These are phyloP conservation scores for Papilio protenor DNA, from an alignment of 2,888 invertebrate species.

Conservation along the genomic window DNA sequence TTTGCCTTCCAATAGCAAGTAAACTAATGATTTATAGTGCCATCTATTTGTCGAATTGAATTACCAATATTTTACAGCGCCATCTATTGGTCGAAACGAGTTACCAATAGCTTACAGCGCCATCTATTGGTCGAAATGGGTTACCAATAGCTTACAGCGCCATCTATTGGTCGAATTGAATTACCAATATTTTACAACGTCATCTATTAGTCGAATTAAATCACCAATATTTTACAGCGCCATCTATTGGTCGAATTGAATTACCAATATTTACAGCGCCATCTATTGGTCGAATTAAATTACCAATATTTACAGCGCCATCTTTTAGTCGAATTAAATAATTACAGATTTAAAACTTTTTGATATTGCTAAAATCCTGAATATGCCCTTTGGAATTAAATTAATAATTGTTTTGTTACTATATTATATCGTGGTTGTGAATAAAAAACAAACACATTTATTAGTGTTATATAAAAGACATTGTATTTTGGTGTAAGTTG, in stretches of 20 bases:
- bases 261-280: background rate
- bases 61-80: background rate
- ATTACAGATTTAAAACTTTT: constrained; percentile 3
- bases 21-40: background rate
- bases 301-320: background rate
- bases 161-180: background rate
- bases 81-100: background rate
- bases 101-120: too few species aligned
- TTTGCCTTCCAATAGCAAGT: constrained; percentile 87
- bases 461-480: background rate
- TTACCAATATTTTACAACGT: background rate
- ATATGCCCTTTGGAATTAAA: background rate
- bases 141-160: background rate
- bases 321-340: background rate
- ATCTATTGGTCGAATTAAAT: background rate
- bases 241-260: background rate
- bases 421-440: background rate
- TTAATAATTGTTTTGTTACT: background rate
- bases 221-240: too few species aligned
- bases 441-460: background rate
- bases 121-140: background rate
- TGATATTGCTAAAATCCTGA: background rate
- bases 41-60: background rate
- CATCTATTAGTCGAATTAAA: background rate
- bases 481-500: background rate